phyloP scores from a whole-genome alignment of 2,797 vertebrate genomes.

The Danio choprae region DNA sequence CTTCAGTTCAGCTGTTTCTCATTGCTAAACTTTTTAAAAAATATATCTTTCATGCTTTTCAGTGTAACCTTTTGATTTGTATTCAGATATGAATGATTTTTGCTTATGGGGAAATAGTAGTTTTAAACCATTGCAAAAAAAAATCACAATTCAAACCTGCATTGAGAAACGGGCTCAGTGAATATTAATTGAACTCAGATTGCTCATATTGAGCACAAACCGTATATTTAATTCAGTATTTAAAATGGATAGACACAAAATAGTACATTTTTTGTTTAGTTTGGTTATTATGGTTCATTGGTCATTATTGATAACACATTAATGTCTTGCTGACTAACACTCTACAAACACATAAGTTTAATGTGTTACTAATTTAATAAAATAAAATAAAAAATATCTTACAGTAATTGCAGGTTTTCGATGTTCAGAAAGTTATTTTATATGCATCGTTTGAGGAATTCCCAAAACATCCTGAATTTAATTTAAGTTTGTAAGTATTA shows the following conservation, averaged over 20 bases:
- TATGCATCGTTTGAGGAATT: neutral
- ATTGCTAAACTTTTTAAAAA: neutral
- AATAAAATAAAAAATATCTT: neutral
- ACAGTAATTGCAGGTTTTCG: neutral
- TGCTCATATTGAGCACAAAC: constrained; percentile 26
- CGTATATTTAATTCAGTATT: constrained; percentile 13
- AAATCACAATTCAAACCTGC: neutral
- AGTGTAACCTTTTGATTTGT: constrained; percentile 4
- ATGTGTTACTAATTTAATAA: constrained; percentile 11
- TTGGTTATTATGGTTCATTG: neutral
- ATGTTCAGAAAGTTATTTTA: neutral
- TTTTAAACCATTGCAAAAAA: neutral
- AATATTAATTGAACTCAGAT: neutral
- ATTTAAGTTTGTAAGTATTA: neutral
- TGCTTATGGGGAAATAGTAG: neutral
- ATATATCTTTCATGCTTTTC: neutral
- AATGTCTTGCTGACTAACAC: constrained; percentile 1
- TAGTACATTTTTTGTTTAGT: neutral
- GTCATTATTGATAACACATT: neutral
- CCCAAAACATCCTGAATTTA: no score
- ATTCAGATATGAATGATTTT: constrained; percentile 6
- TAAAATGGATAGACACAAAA: neutral
- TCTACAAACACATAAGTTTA: neutral
- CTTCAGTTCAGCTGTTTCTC: neutral
- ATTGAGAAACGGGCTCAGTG: neutral